Evolutionary conservation across 2,797 vertebrate genomes (phyloP).

Genomic region (Ispidina picta): DNA sequence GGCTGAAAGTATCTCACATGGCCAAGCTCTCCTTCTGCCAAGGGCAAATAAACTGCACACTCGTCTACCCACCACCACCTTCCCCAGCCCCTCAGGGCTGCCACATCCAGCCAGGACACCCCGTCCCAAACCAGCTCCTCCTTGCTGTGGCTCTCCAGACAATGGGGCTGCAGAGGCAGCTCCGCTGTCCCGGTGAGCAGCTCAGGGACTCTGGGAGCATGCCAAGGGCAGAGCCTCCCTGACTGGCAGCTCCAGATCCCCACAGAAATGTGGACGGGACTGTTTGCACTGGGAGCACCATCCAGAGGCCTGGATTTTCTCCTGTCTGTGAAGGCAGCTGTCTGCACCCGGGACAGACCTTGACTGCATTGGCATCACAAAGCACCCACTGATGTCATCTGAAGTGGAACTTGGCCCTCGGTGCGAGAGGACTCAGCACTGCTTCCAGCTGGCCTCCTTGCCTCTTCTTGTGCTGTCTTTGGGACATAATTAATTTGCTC

Average conservation of each 20-base stretch:
- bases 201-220: accelerated
- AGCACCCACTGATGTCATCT: conserved; percentile 31
- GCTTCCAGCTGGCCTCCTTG: conserved; percentile 50
- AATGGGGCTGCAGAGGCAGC: accelerated
- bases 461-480: conserved; percentile 6
- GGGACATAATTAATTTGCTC: conserved; percentile 43
- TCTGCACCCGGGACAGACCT: conserved; percentile 25
- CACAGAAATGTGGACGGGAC: neutral
- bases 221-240: neutral
- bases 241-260: neutral
- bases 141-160: accelerated
- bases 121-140: neutral
- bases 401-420: conserved; percentile 36
- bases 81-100: neutral
- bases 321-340: neutral
- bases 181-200: accelerated
- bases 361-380: neutral
- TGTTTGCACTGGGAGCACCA: neutral
- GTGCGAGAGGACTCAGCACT: neutral
- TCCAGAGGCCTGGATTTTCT: neutral
- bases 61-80: accelerated
- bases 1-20: neutral
- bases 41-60: neutral
- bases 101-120: accelerated
- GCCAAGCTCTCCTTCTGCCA: accelerated